phyloP scores from a whole-genome alignment of 2,113 vertebrate species.

The Crotalus tigris region DNA sequence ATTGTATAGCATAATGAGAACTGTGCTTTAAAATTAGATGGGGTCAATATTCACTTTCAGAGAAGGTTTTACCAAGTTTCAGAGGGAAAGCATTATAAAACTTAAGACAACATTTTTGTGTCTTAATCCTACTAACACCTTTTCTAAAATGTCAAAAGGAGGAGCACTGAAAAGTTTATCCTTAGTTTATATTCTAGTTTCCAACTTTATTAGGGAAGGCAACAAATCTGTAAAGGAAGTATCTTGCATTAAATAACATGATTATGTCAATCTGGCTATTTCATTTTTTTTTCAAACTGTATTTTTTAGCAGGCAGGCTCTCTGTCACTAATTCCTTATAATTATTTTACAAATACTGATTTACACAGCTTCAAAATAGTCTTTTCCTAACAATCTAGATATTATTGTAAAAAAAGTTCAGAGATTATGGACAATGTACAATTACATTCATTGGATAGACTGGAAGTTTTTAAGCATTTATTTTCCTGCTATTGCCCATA shows the following conservation, averaged over 20 bases:
- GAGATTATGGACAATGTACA: neutral
- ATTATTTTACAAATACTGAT: neutral
- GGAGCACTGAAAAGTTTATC: neutral
- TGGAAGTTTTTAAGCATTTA: neutral
- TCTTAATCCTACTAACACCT: neutral
- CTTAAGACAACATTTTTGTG: neutral
- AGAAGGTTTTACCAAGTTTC: neutral
- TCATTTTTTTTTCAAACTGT: neutral
- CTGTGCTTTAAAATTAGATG: neutral
- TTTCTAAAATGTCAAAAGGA: neutral
- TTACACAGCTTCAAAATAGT: neutral
- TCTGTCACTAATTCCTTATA: neutral
- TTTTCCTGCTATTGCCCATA: neutral
- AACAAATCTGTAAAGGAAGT: neutral
- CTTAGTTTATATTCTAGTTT: neutral
- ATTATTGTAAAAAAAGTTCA: neutral
- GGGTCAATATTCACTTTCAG: neutral
- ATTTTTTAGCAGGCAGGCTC: neutral
- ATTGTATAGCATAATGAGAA: neutral
- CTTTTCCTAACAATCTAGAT: neutral
- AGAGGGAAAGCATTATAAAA: neutral
- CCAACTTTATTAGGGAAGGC: neutral
- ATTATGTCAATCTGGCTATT: neutral
- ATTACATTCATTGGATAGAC: neutral
- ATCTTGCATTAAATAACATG: neutral